A percentile compares a stretch with the other conserved stretches of the same genome.
Evolutionary conservation across 2,797 vertebrate genomes (phyloP).

Genomic region (Prionace glauca): DNA sequence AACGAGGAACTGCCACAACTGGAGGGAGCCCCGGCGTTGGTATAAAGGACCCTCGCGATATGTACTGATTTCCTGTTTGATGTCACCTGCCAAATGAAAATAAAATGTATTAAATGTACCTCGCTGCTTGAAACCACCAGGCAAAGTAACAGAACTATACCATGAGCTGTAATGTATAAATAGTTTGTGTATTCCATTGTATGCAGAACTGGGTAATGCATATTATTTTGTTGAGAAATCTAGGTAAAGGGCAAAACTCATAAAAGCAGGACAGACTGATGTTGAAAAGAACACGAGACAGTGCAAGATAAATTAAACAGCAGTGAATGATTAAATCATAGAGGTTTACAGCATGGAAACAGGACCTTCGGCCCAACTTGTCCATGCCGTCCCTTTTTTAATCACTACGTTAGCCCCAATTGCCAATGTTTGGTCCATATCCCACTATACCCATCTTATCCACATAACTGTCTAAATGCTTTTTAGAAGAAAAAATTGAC

Average conservation of each 20-base stretch:
- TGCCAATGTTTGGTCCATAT: too few relatives aligned
- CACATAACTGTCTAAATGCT: too few relatives aligned
- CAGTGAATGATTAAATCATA: neutral
- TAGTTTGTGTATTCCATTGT: neutral
- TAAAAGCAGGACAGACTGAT: too few relatives aligned
- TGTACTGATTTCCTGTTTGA: slow-evolving; percentile 77
- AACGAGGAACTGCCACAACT: slow-evolving; percentile 95
- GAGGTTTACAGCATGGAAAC: too few relatives aligned
- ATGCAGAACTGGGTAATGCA: neutral
- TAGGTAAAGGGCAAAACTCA: neutral
- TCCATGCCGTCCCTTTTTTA: too few relatives aligned
- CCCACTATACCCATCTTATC: too few relatives aligned
- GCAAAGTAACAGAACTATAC: too few relatives aligned
- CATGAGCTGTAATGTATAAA: too few relatives aligned
- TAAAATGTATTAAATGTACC: neutral
- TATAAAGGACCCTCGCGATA: slow-evolving; percentile 83
- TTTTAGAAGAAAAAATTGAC: neutral
- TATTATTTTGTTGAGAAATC: neutral
- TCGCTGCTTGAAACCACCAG: neutral
- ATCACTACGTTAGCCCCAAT: too few relatives aligned
- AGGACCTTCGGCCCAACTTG: too few relatives aligned
- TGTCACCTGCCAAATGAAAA: slow-evolving; percentile 64
- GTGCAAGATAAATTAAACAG: neutral
- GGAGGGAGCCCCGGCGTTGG: slow-evolving; percentile 87
- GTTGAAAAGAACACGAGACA: neutral